These are phyloP conservation scores for Xyliphius kryptos DNA, from an alignment of 2,113 vertebrate species.

Conservation along the genomic window DNA sequence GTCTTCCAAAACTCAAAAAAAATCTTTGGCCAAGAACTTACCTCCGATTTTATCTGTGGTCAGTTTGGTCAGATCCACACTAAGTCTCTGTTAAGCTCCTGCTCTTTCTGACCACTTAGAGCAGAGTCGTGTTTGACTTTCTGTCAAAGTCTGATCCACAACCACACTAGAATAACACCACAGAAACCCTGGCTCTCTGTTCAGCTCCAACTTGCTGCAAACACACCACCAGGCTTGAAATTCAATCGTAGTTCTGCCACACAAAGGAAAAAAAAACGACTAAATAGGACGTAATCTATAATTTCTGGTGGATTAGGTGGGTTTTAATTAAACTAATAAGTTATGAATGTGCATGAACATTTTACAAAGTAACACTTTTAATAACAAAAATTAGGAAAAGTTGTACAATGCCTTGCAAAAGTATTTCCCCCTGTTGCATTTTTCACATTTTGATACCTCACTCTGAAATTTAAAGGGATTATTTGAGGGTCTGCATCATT, in stretches of 20 bases:
- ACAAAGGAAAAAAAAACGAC: too few species aligned
- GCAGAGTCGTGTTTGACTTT: conserved; percentile 45
- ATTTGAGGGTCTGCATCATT: too few species aligned
- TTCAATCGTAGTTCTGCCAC: background rate
- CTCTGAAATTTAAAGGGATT: too few species aligned
- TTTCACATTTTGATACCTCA: too few species aligned
- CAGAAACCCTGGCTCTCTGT: conserved; percentile 42
- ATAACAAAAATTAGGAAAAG: background rate
- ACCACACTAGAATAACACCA: conserved; percentile 50
- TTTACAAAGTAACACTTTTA: too few species aligned
- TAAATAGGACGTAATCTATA: too few species aligned
- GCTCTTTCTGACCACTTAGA: conserved; percentile 45
- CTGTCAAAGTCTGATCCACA: conserved; percentile 48
- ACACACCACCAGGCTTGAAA: conserved; percentile 5
- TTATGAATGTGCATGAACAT: too few species aligned
- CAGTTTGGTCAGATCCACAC: conserved; percentile 46
- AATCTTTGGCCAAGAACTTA: conserved; percentile 26
- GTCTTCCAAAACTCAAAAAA: conserved; percentile 26
- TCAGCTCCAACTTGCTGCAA: conserved; percentile 22
- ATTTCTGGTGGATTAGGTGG: too few species aligned
- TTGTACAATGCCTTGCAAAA: too few species aligned
- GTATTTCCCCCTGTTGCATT: too few species aligned
- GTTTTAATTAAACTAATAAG: too few species aligned
- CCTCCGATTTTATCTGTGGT: conserved; percentile 50
- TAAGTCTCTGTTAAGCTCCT: conserved; percentile 34